These are phyloP conservation scores for Cheilosia grossa DNA, from an alignment of 2,888 invertebrate species.

Conservation along the genomic window DNA sequence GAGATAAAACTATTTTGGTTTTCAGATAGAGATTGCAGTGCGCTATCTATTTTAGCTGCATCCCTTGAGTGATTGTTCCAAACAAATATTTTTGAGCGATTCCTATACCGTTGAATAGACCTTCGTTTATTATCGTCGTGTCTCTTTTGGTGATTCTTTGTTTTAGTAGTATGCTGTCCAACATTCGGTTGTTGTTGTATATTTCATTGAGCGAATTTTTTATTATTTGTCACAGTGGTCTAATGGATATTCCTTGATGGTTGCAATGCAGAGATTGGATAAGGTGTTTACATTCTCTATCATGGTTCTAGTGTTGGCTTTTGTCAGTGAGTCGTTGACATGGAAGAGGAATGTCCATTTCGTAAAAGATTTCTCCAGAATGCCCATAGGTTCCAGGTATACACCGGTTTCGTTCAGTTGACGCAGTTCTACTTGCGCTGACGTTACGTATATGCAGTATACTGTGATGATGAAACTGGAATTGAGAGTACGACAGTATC, in stretches of 20 bases:
- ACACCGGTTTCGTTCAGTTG: background rate
- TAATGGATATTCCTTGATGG: background rate
- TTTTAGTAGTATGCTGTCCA: conserved; percentile 15
- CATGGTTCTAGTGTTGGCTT: background rate
- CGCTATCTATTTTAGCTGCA: background rate
- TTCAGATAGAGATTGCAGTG: background rate
- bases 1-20: background rate
- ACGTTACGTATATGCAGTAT: background rate
- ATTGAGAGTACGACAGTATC: background rate
- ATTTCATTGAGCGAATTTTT: conserved; percentile 5
- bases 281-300: background rate
- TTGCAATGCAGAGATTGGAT: conserved; percentile 1
- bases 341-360: background rate
- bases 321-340: background rate
- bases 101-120: conserved; percentile 7
- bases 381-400: background rate
- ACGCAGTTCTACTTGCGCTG: conserved; percentile 1
- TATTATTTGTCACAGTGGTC: conserved; percentile 2
- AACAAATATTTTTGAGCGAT: conserved; percentile 8
- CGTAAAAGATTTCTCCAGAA: background rate
- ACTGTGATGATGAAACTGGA: background rate
- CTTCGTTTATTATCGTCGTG: background rate
- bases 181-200: conserved; percentile 1
- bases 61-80: conserved; percentile 10
- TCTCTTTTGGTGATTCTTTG: background rate